These are phyloP conservation scores for Eucriotettix oculatus DNA, from an alignment of 2,888 invertebrate genomes.

Conservation along the genomic window DNA sequence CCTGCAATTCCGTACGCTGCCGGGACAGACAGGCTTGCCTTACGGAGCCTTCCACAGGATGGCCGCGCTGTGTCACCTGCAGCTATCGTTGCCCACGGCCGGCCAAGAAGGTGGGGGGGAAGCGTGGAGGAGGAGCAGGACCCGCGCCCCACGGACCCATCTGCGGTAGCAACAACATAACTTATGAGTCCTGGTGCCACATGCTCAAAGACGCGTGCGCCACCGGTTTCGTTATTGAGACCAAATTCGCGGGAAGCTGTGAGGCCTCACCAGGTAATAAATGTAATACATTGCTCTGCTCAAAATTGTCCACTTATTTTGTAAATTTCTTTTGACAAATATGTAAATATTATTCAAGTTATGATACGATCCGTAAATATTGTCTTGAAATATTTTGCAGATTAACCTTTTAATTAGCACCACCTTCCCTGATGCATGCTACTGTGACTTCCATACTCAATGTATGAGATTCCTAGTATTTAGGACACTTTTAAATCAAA, in stretches of 20 bases:
- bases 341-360: too few relatives aligned
- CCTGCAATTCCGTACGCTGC: constrained; percentile 49
- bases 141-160: constrained; percentile 23
- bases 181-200: constrained; percentile 63
- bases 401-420: too few relatives aligned
- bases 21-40: constrained; percentile 50
- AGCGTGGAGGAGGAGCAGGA: constrained; percentile 17
- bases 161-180: constrained; percentile 57
- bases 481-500: too few relatives aligned
- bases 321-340: too few relatives aligned
- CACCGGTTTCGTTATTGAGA: constrained; percentile 52
- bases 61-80: constrained; percentile 57
- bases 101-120: constrained; percentile 11
- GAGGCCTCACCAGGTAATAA: background rate
- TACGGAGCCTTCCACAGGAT: constrained; percentile 40
- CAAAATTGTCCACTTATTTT: too few relatives aligned
- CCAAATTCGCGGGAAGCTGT: constrained; percentile 46
- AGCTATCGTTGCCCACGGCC: constrained; percentile 33
- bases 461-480: too few relatives aligned
- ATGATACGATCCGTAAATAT: too few relatives aligned
- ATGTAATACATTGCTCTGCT: too few relatives aligned
- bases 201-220: constrained; percentile 61
- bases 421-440: too few relatives aligned
- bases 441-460: too few relatives aligned
- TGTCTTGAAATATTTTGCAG: too few relatives aligned